Evolutionary conservation across 1,140 invertebrate species (phyloP).

Genomic region (Drosophila pectinifera): DNA sequence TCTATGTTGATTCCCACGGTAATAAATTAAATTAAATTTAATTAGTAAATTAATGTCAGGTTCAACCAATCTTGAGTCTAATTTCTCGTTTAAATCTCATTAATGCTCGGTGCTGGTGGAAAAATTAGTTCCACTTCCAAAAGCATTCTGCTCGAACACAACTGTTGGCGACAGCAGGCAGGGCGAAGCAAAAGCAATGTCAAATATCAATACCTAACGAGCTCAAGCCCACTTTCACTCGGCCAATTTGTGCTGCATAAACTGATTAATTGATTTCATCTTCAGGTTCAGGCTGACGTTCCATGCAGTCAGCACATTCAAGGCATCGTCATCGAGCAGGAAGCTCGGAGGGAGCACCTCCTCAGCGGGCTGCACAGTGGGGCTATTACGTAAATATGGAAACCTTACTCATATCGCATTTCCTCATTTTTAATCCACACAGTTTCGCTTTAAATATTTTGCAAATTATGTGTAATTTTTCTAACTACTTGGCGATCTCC

Average conservation of each 20-base stretch:
- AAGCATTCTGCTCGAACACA: slow-evolving; percentile 59
- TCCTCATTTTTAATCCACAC: no score
- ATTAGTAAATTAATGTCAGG: neutral
- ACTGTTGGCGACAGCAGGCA: slow-evolving; percentile 3
- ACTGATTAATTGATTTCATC: slow-evolving; percentile 69
- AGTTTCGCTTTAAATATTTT: no score
- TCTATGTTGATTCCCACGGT: no score
- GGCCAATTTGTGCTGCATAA: slow-evolving; percentile 52
- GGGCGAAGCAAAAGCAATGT: slow-evolving; percentile 17
- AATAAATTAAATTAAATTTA: no score
- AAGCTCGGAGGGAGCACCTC: neutral
- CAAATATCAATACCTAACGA: slow-evolving; percentile 9
- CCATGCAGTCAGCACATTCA: slow-evolving; percentile 8
- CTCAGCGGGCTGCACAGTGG: slow-evolving; percentile 23
- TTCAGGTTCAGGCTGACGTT: slow-evolving; percentile 34
- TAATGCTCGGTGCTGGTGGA: neutral
- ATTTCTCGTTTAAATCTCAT: neutral
- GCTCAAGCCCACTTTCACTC: slow-evolving; percentile 8
- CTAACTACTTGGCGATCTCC: neutral
- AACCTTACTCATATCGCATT: no score
- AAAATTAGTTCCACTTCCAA: slow-evolving; percentile 68
- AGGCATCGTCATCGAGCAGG: slow-evolving; percentile 7
- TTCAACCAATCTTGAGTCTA: no score
- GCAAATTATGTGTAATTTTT: no score
- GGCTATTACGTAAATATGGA: no score